Percentiles rank a stretch among this genome's conserved stretches.
phyloP scores from a whole-genome alignment of 1,140 invertebrate species.

The Oryctes rhinoceros region DNA sequence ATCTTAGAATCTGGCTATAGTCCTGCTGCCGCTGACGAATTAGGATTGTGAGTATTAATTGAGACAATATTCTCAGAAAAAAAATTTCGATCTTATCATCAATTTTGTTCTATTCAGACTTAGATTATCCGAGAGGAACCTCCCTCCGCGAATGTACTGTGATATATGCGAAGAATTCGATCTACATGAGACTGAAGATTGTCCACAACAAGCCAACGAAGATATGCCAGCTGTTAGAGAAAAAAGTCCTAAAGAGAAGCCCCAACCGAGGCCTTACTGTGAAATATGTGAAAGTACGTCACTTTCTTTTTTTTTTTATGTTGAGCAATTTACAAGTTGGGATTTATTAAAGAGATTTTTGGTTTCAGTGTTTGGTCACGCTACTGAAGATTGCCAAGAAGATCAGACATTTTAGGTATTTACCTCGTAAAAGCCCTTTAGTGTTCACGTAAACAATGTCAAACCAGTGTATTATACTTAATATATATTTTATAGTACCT shows the following conservation, averaged over 20 bases:
- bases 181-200: constrained; percentile 96
- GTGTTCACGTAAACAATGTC: background rate
- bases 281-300: constrained; percentile 87
- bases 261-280: constrained; percentile 83
- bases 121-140: constrained; percentile 55
- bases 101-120: constrained; percentile 26
- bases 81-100: background rate
- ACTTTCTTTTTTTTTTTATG: background rate
- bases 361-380: constrained; percentile 58
- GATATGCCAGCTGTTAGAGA: constrained; percentile 62
- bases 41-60: constrained; percentile 65
- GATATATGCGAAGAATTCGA: constrained; percentile 98
- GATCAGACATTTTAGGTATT: constrained; percentile 55
- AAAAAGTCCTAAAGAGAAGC: constrained; percentile 61
- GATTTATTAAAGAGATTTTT: constrained; percentile 40
- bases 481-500: constrained; percentile 29
- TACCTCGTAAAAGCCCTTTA: constrained; percentile 11
- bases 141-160: constrained; percentile 87
- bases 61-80: background rate
- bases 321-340: background rate
- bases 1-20: constrained; percentile 75
- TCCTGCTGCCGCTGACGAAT: constrained; percentile 68
- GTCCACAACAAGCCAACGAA: constrained; percentile 83
- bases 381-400: constrained; percentile 55
- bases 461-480: background rate